Conservation (phyloP, 2,888 invertebrate genomes). For the Eupithecia dodoneata region DNA sequence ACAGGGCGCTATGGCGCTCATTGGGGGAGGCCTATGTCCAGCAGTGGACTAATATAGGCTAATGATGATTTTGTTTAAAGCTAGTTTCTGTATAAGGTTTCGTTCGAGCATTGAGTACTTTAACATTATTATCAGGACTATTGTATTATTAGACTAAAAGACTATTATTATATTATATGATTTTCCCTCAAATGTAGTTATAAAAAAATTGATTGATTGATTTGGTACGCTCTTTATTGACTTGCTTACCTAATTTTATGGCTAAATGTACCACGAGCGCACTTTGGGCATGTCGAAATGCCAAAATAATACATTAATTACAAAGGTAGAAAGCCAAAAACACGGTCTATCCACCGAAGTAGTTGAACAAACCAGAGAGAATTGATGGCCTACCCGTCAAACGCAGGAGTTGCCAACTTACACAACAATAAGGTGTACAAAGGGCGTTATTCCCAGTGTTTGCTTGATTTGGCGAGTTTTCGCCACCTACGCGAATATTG, state of each 20-base stretch:
- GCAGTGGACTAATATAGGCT: no score
- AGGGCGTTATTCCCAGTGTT: neutral
- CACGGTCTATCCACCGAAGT: neutral
- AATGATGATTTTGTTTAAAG: neutral
- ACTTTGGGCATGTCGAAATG: no score
- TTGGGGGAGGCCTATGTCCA: no score
- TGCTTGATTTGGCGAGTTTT: neutral
- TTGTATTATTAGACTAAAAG: neutral
- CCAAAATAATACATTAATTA: neutral
- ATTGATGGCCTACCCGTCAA: conserved; percentile 33
- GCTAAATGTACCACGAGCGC: no score
- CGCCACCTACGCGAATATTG: neutral
- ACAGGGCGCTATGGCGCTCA: no score
- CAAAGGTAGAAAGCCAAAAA: neutral
- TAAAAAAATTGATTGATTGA: no score
- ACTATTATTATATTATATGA: no score
- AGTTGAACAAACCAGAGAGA: conserved; percentile 21
- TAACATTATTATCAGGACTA: no score
- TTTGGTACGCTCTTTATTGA: no score
- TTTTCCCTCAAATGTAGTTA: no score
- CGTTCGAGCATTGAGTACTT: neutral
- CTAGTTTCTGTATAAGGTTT: neutral
- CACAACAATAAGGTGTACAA: conserved; percentile 11
- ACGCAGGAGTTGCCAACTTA: conserved; percentile 37
- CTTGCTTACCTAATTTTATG: no score